A percentile compares a stretch with the other conserved stretches of the same genome.
Evolutionary conservation across 2,113 vertebrate genomes (phyloP).

Genomic region (Indicator maculatus): DNA sequence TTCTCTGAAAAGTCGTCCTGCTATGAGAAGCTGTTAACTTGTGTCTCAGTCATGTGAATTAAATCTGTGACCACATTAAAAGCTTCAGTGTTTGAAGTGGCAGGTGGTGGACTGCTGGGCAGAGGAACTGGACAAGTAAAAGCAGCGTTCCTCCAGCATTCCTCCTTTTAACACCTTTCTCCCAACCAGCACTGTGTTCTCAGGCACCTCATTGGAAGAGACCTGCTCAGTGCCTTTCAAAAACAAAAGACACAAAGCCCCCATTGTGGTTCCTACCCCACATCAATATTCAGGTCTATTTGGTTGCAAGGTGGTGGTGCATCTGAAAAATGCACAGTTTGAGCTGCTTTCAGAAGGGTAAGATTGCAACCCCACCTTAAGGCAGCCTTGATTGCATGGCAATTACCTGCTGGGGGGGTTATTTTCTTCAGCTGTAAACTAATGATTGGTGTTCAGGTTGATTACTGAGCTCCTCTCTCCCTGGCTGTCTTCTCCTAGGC

Average conservation of each 20-base stretch:
- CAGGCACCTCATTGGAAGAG: not conserved
- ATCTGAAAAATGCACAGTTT: conserved; percentile 13
- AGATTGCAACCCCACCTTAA: conserved; percentile 18
- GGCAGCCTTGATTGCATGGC: conserved; percentile 18
- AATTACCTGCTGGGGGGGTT: conserved; percentile 8
- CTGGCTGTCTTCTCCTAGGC: conserved; percentile 78
- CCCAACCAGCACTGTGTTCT: not conserved
- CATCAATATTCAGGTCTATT: conserved; percentile 28
- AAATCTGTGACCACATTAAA: not conserved
- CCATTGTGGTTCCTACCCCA: not conserved
- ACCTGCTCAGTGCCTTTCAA: not conserved
- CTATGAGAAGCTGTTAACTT: not conserved
- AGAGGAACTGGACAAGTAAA: not conserved
- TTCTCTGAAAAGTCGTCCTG: not conserved
- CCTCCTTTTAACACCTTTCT: not conserved
- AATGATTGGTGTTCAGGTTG: conserved; percentile 25
- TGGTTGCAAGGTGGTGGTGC: not conserved
- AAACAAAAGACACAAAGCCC: not conserved
- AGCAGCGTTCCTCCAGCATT: not conserved
- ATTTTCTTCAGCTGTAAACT: conserved; percentile 25
- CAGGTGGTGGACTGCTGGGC: not conserved
- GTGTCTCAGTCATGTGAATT: not conserved
- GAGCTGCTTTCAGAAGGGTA: not conserved
- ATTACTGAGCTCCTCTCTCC: conserved; percentile 33
- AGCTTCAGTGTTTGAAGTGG: not conserved